These are phyloP conservation scores for Fulica atra DNA, from an alignment of 2,113 vertebrate species.

Conservation along the genomic window DNA sequence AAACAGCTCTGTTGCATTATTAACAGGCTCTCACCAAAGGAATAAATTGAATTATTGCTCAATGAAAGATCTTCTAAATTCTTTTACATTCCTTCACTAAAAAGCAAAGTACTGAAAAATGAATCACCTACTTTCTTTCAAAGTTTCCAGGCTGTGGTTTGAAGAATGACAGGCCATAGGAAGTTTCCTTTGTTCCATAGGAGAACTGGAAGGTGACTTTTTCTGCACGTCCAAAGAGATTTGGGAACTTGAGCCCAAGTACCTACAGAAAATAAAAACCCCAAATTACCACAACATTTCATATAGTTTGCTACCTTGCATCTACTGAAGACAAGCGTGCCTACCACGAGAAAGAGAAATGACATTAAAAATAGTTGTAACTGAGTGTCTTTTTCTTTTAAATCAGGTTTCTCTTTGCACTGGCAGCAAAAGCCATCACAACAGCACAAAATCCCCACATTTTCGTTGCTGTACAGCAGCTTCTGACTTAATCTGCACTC, in stretches of 20 bases:
- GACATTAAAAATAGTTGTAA: neutral
- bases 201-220: slow-evolving; percentile 98
- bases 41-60: neutral
- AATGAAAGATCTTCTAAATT: neutral
- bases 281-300: neutral
- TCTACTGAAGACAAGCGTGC: neutral
- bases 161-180: slow-evolving; percentile 95
- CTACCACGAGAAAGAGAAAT: neutral
- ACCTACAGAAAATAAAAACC: slow-evolving; percentile 75
- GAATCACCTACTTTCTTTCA: slow-evolving; percentile 88
- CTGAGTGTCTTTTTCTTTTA: neutral
- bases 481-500: neutral
- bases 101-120: neutral
- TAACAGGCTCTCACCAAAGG: neutral
- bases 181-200: slow-evolving; percentile 97
- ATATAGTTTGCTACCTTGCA: neutral
- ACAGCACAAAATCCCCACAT: neutral
- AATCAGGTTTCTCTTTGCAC: neutral
- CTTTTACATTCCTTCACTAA: neutral
- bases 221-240: slow-evolving; percentile 91
- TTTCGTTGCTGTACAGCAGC: neutral
- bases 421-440: neutral
- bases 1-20: neutral
- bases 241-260: slow-evolving; percentile 92
- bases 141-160: slow-evolving; percentile 91